Conservation (phyloP, 2,797 vertebrate genomes). For the Eremophila alpestris region DNA sequence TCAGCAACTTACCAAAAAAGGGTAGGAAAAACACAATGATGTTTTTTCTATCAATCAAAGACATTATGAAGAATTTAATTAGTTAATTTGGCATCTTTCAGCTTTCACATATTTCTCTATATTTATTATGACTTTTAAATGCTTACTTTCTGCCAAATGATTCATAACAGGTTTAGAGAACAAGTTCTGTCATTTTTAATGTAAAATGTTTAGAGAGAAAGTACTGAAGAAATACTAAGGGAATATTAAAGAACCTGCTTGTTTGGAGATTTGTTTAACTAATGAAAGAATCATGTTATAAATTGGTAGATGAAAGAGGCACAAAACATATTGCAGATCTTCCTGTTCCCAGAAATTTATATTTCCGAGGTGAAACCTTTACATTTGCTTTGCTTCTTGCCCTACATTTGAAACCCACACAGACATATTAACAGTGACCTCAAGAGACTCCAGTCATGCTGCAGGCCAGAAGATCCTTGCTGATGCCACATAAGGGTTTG, state of each 20-base stretch:
- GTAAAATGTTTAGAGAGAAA: neutral
- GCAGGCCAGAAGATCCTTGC: neutral
- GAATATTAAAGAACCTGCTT: neutral
- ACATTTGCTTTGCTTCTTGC: neutral
- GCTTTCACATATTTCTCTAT: neutral
- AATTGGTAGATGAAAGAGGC: neutral
- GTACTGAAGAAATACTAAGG: neutral
- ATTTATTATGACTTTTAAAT: constrained; percentile 18
- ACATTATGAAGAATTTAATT: neutral
- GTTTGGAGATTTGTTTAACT: neutral
- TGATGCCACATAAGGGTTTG: neutral
- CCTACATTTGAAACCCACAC: neutral
- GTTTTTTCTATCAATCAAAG: neutral
- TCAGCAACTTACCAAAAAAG: neutral
- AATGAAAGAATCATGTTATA: neutral
- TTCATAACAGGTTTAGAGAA: neutral
- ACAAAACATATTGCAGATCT: neutral
- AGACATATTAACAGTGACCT: neutral
- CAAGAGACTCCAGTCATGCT: neutral
- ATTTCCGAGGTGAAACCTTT: neutral
- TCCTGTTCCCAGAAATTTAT: neutral
- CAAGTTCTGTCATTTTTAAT: neutral
- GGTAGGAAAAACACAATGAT: neutral
- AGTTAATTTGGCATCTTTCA: neutral
- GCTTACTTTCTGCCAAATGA: constrained; percentile 5